Evolutionary conservation across 2,113 vertebrate species (phyloP), one percentile per base, ranked within the genome.

Genomic region (Triplophysa tibetana): DNA sequence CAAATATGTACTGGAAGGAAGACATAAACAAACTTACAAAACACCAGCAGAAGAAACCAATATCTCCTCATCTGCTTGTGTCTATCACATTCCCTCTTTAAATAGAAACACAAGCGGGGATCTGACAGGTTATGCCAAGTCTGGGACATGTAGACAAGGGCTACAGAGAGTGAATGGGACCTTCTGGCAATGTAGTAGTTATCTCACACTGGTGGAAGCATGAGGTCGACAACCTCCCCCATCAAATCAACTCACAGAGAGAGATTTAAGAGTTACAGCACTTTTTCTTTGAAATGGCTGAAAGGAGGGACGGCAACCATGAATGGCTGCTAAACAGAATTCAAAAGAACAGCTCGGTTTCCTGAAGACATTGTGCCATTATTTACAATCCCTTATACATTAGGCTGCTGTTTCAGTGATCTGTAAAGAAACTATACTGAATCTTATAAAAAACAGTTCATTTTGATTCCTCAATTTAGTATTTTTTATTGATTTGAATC

Each of bases 121-220:
- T 33, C 67, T 82, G 82, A 81, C 82, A 83, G 73, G 75, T 81
- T 85, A 84, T 73, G 77, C 70, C 82, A 69, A 70, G 82, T 83
- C 72, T 76, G 70, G 85, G 43, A 56, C 21, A 62, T 75, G 61
- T 82, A 84, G 83, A 85, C 82, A 84, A 87, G 82, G 83, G 48
- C 79, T 85, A 87, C 84, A n/a, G 75, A 84, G 45, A 72, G 83
- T 19, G 80, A 82, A 83, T 80, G 67, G 83, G 81, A 43, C 24
- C 73, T 75, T 80, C 54, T 68, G 78, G 69, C 80, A 80, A 70
- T 80, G 78, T 74, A 74, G 8, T 23, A 68, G 43, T 69, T 68
- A 81, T 85, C 54, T 81, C 75, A 78, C 50, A 41, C 64, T 86
- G 82, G 83, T 86, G 79, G 78, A 88, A 80, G 80, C 80, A 65